Percentiles rank a stretch among this genome's conserved stretches.
Conservation (phyloP, 2,888 invertebrate genomes). For the Protula sp. region DNA sequence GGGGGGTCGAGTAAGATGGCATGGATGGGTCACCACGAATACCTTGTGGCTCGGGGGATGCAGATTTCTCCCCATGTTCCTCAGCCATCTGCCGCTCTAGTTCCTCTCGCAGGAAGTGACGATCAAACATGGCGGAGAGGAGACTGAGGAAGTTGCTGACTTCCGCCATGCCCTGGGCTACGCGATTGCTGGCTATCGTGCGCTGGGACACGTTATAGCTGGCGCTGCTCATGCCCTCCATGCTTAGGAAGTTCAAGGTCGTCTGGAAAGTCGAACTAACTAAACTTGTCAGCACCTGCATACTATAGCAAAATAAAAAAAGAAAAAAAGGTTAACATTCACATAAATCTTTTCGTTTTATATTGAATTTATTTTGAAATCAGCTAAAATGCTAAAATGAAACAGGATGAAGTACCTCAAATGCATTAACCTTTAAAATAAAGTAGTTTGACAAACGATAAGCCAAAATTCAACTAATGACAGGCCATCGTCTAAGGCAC, state of each 20-base stretch:
- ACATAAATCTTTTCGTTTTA: too few species aligned
- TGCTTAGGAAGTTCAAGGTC: constrained; percentile 40
- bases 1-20: too few species aligned
- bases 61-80: background rate
- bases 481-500: too few species aligned
- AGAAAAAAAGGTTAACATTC: too few species aligned
- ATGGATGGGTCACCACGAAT: too few species aligned
- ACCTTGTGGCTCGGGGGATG: background rate
- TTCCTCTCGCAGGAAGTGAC: constrained; percentile 39
- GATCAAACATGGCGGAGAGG: constrained; percentile 40
- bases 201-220: background rate
- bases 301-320: constrained; percentile 24
- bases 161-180: constrained; percentile 38
- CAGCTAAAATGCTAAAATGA: too few species aligned
- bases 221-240: constrained; percentile 26
- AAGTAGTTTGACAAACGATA: too few species aligned
- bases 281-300: constrained; percentile 41
- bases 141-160: constrained; percentile 40
- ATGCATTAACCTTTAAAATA: too few species aligned
- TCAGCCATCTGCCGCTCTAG: constrained; percentile 24
- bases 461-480: too few species aligned
- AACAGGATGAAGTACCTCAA: too few species aligned
- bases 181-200: constrained; percentile 18
- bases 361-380: too few species aligned
- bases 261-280: constrained; percentile 40